Percentiles rank a stretch among this genome's conserved stretches.
Evolutionary conservation across 92 coral and sea anemone genomes (phyloP).

Genomic region (Metridium senile): DNA sequence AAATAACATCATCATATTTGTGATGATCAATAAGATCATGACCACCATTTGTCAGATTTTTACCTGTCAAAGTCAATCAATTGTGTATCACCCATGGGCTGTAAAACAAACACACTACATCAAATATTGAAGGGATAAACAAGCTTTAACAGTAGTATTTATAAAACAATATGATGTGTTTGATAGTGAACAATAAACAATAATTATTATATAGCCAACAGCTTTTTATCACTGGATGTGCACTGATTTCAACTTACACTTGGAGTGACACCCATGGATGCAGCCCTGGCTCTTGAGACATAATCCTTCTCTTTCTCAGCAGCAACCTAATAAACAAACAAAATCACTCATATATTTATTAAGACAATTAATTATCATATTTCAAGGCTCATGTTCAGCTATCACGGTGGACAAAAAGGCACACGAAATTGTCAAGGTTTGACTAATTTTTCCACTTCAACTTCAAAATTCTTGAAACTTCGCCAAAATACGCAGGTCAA

Average conservation of each 20-base stretch:
- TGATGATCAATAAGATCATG: not conserved
- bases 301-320: conserved; percentile 93
- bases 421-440: too few species aligned
- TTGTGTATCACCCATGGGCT: conserved; percentile 59
- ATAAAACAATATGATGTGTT: too few species aligned
- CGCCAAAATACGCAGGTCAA: too few species aligned
- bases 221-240: too few species aligned
- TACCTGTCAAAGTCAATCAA: conserved; percentile 73
- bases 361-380: not conserved
- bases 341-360: not conserved
- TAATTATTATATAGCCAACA: too few species aligned
- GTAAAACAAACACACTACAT: conserved; percentile 5
- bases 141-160: too few species aligned
- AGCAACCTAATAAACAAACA: conserved; percentile 53
- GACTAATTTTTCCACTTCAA: too few species aligned
- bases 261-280: conserved; percentile 65
- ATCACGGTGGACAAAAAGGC: too few species aligned
- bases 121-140: too few species aligned
- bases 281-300: conserved; percentile 87
- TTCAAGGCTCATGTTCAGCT: not conserved
- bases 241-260: too few species aligned
- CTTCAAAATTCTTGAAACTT: too few species aligned
- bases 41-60: not conserved
- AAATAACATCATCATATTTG: not conserved
- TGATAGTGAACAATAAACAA: too few species aligned